Percentiles rank a stretch among this genome's conserved stretches.
Evolutionary conservation across 2,888 invertebrate genomes (phyloP).

Genomic region (Aspidiotus destructor): DNA sequence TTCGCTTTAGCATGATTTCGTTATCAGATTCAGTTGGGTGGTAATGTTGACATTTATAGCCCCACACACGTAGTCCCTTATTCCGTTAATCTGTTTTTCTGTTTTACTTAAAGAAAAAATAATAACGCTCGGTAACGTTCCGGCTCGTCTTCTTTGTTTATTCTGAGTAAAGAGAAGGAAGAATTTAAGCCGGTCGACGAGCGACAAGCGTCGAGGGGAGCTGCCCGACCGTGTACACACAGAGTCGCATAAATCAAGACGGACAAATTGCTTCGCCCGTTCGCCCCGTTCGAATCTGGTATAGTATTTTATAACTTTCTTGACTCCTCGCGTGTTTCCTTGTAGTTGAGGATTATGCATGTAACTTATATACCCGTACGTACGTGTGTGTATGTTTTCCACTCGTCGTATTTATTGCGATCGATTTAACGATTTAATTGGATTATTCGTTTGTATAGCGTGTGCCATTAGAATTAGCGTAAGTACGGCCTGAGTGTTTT

Average conservation of each 20-base stretch:
- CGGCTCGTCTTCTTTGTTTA: constrained; percentile 12
- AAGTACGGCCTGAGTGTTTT: not conserved
- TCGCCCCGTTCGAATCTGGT: not conserved
- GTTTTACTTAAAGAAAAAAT: constrained; percentile 12
- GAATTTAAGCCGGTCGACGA: constrained; percentile 6
- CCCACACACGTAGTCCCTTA: constrained; percentile 32
- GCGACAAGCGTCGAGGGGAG: constrained; percentile 5
- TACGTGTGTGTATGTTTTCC: not conserved
- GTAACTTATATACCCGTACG: not conserved
- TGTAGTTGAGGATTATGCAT: not conserved
- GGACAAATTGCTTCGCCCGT: constrained; percentile 27
- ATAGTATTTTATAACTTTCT: constrained; percentile 26
- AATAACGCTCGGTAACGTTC: constrained; percentile 1
- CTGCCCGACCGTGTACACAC: constrained; percentile 4
- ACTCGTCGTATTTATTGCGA: constrained; percentile 29
- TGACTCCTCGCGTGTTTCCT: constrained; percentile 7
- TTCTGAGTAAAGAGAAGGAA: constrained; percentile 8
- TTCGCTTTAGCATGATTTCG: constrained; percentile 28
- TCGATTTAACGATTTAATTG: constrained; percentile 30
- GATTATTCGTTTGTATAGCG: constrained; percentile 17
- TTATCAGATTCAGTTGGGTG: constrained; percentile 32
- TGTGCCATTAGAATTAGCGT: constrained; percentile 10
- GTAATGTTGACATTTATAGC: constrained; percentile 32
- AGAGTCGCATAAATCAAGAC: constrained; percentile 25
- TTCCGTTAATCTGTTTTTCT: constrained; percentile 29